Percentiles rank a stretch among this genome's conserved stretches.
Evolutionary conservation across 2,113 vertebrate genomes (phyloP).

Genomic region (Gopherus evgoodei): DNA sequence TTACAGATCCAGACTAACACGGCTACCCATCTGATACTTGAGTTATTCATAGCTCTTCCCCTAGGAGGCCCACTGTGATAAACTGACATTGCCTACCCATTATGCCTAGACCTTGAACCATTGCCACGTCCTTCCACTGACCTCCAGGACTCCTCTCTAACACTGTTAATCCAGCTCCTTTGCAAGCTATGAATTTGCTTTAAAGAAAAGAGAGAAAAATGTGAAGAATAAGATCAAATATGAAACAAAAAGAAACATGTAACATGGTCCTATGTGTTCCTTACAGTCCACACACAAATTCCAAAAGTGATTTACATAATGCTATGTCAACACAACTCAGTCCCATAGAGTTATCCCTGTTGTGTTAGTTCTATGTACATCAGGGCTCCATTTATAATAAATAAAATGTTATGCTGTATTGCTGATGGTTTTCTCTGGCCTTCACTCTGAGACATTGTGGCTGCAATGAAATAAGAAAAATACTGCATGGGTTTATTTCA

Average conservation of each 20-base stretch:
- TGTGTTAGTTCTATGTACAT: not conserved
- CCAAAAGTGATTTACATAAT: not conserved
- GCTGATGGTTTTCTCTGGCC: slow-evolving; percentile 46
- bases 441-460: slow-evolving; percentile 16
- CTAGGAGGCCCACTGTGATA: not conserved
- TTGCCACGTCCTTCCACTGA: not conserved
- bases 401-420: not conserved
- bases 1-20: no score
- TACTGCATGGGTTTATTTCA: not conserved
- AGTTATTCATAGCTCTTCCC: slow-evolving; percentile 14
- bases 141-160: fast-evolving
- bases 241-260: not conserved
- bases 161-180: not conserved
- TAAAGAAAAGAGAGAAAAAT: slow-evolving; percentile 18
- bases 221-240: not conserved
- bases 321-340: not conserved
- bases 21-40: not conserved
- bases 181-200: slow-evolving; percentile 12
- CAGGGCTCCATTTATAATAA: not conserved
- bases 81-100: not conserved
- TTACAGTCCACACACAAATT: not conserved
- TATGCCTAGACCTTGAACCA: not conserved
- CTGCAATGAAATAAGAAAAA: slow-evolving; percentile 39
- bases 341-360: not conserved
- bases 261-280: not conserved